Conservation (phyloP, 1,140 invertebrate species). For the Tyrophagus putrescentiae region DNA sequence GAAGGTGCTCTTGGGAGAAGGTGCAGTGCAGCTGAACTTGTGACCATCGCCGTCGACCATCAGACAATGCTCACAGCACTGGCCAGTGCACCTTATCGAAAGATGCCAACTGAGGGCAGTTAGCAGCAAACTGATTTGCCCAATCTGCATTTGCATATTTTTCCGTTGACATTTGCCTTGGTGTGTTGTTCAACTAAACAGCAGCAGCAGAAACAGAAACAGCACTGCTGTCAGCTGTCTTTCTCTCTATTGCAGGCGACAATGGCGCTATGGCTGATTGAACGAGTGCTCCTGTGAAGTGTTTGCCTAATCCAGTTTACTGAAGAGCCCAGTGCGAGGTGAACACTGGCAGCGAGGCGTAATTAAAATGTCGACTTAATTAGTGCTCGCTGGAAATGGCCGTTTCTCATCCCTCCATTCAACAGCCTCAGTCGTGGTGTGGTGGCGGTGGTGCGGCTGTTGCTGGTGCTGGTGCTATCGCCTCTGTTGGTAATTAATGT, state of each 20-base stretch:
- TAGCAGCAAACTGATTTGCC: too few species aligned
- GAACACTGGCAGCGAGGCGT: not conserved
- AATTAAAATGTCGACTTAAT: slow-evolving; percentile 16
- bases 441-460: not conserved
- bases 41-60: too few species aligned
- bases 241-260: not conserved
- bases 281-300: not conserved
- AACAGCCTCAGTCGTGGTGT: not conserved
- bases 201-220: too few species aligned
- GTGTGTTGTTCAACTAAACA: not conserved
- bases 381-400: slow-evolving; percentile 2
- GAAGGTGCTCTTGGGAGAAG: too few species aligned
- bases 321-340: not conserved
- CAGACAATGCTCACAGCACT: too few species aligned
- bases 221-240: slow-evolving; percentile 3
- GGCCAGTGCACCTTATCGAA: too few species aligned
- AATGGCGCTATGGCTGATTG: not conserved
- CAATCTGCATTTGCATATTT: not conserved
- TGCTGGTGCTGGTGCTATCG: too few species aligned
- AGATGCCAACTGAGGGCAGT: too few species aligned
- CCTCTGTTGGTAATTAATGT: not conserved
- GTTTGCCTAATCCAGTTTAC: slow-evolving; percentile 7
- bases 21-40: too few species aligned
- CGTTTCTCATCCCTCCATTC: not conserved
- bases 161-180: not conserved